Evolutionary conservation across 2,888 invertebrate genomes (phyloP).

Genomic region (Geotrupes spiniger): DNA sequence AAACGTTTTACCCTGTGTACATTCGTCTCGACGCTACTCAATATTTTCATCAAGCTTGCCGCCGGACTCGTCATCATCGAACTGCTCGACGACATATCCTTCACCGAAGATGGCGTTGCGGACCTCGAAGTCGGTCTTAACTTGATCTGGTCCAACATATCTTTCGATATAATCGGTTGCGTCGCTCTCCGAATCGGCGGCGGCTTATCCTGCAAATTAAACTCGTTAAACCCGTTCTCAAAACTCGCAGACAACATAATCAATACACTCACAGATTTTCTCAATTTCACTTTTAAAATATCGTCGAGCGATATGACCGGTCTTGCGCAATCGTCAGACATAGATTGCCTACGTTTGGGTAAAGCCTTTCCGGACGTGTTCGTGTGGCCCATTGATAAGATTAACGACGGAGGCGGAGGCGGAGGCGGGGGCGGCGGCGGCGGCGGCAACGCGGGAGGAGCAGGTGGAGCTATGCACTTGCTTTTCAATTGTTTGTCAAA

Average conservation of each 20-base stretch:
- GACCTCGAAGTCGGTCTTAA: constrained; percentile 37
- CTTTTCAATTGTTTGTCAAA: constrained; percentile 22
- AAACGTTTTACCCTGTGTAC: constrained; percentile 41
- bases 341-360: constrained; percentile 16
- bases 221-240: neutral
- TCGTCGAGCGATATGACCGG: constrained; percentile 47
- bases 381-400: constrained; percentile 26
- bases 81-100: constrained; percentile 22
- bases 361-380: constrained; percentile 16
- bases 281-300: constrained; percentile 46
- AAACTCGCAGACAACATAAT: neutral
- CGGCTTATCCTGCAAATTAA: constrained; percentile 27
- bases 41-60: constrained; percentile 38
- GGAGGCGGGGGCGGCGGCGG: constrained; percentile 33
- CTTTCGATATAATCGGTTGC: constrained; percentile 38
- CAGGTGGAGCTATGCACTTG: neutral
- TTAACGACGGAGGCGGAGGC: constrained; percentile 36
- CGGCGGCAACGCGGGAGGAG: constrained; percentile 21
- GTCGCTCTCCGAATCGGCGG: constrained; percentile 24
- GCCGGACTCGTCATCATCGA: constrained; percentile 36
- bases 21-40: constrained; percentile 36
- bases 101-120: constrained; percentile 28
- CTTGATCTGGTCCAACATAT: constrained; percentile 42
- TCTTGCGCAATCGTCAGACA: constrained; percentile 32
- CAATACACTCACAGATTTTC: constrained; percentile 40